A percentile compares a stretch with the other conserved stretches of the same genome.
These are phyloP conservation scores for Glyptemys insculpta DNA, from an alignment of 2,797 vertebrate species.

Conservation along the genomic window DNA sequence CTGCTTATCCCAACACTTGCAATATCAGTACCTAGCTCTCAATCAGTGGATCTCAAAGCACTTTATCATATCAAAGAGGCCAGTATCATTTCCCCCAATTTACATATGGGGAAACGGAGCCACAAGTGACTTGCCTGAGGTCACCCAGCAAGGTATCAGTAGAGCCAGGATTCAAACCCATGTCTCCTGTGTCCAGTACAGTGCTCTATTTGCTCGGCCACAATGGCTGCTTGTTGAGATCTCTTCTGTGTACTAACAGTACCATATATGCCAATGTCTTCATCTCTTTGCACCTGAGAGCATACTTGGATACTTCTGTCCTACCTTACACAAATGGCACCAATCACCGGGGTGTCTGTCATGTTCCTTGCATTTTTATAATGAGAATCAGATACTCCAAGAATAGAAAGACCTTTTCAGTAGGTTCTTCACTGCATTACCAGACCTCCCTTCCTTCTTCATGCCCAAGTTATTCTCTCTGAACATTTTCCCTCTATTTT, in stretches of 20 bases:
- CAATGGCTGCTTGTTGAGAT: neutral
- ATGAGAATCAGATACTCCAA: neutral
- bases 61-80: too few relatives aligned
- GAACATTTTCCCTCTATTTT: neutral
- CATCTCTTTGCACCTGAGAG: constrained; percentile 3
- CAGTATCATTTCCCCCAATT: too few relatives aligned
- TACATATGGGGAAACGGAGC: too few relatives aligned
- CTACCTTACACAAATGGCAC: neutral
- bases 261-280: neutral
- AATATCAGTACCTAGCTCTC: neutral
- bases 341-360: neutral
- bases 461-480: neutral
- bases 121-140: too few relatives aligned
- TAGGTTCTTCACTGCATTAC: neutral
- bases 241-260: neutral
- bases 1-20: neutral
- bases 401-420: neutral
- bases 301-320: neutral
- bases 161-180: too few relatives aligned
- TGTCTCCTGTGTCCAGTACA: too few relatives aligned
- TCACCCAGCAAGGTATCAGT: too few relatives aligned
- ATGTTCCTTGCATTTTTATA: neutral
- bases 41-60: too few relatives aligned
- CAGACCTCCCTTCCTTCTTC: neutral
- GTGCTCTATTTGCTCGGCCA: too few relatives aligned